These are phyloP conservation scores for Myotis lucifugus DNA, from an alignment of 2,113 vertebrate genomes.

Conservation along the genomic window DNA sequence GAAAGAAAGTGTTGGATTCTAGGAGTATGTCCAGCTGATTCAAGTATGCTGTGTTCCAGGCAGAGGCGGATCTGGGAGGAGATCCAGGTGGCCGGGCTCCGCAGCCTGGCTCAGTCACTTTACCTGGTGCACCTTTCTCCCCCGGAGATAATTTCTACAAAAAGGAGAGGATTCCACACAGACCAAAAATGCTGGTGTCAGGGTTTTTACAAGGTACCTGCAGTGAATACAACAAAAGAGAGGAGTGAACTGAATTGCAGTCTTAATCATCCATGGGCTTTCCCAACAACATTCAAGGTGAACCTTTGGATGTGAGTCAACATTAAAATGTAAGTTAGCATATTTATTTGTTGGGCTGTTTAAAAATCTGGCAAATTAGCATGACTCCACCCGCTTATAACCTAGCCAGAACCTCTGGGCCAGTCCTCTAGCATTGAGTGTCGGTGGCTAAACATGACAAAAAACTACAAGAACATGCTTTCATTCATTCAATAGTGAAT, in stretches of 20 bases:
- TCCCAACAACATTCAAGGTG: not conserved
- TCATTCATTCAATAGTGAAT: not conserved
- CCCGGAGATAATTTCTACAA: conserved; percentile 87
- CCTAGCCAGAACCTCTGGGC: not conserved
- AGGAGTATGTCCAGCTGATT: not conserved
- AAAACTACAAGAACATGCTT: not conserved
- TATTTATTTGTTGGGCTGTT: not conserved
- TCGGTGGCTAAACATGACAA: not conserved
- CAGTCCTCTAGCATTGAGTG: not conserved
- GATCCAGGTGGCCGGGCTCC: not conserved
- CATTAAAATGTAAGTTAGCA: conserved; percentile 11
- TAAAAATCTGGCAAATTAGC: not conserved
- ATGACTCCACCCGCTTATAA: not conserved
- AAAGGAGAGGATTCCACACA: conserved; percentile 89
- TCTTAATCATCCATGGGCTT: conserved; percentile 11
- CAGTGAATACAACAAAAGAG: conserved; percentile 58
- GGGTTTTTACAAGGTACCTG: conserved; percentile 92
- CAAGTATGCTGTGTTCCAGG: not conserved
- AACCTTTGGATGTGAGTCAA: conserved; percentile 9
- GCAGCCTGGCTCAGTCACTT: conserved; percentile 54
- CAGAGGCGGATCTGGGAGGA: not conserved
- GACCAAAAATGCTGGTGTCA: conserved; percentile 90
- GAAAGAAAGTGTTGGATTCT: not conserved
- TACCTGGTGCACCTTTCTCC: conserved; percentile 85
- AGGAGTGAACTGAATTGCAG: not conserved